A percentile compares a stretch with the other conserved stretches of the same genome.
phyloP scores from a whole-genome alignment of 1,140 invertebrate genomes.

The Zaprionus taronus region DNA sequence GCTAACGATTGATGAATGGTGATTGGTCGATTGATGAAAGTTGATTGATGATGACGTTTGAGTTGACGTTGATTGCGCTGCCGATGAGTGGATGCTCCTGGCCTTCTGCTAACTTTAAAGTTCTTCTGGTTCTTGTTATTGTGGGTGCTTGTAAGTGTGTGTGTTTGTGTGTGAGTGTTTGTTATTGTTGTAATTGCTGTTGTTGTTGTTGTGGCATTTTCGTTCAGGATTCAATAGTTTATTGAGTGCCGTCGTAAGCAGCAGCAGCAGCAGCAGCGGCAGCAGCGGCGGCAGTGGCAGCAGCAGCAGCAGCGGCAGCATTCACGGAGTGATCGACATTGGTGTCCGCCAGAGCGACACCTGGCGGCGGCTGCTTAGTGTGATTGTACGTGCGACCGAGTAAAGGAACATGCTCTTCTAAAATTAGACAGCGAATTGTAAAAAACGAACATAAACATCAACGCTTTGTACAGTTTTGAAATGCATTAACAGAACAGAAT shows the following conservation, averaged over 20 bases:
- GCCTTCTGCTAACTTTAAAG: constrained; percentile 16
- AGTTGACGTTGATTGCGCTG: constrained; percentile 1
- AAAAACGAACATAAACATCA: constrained; percentile 65
- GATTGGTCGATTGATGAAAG: constrained; percentile 37
- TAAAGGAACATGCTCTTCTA: constrained; percentile 87
- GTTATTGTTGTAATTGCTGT: constrained; percentile 17
- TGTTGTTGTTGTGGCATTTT: constrained; percentile 33
- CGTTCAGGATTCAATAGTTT: constrained; percentile 12
- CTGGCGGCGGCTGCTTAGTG: constrained; percentile 63
- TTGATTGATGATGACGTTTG: constrained; percentile 14
- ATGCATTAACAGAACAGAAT: constrained; percentile 31
- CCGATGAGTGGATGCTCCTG: constrained; percentile 17
- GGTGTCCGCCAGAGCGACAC: constrained; percentile 42
- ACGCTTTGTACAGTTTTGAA: constrained; percentile 37
- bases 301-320: constrained; percentile 21
- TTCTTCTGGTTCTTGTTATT: constrained; percentile 8
- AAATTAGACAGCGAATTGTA: constrained; percentile 79
- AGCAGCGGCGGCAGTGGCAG: constrained; percentile 11
- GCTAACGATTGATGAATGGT: constrained; percentile 30
- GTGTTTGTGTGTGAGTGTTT: constrained; percentile 16
- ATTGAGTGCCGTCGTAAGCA: constrained; percentile 22
- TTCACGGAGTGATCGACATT: constrained; percentile 36
- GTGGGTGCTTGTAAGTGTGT: not conserved
- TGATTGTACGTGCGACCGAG: constrained; percentile 85
- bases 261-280: constrained; percentile 5